phyloP scores from a whole-genome alignment of 1,140 invertebrate genomes.

The Heliconius melpomene region DNA sequence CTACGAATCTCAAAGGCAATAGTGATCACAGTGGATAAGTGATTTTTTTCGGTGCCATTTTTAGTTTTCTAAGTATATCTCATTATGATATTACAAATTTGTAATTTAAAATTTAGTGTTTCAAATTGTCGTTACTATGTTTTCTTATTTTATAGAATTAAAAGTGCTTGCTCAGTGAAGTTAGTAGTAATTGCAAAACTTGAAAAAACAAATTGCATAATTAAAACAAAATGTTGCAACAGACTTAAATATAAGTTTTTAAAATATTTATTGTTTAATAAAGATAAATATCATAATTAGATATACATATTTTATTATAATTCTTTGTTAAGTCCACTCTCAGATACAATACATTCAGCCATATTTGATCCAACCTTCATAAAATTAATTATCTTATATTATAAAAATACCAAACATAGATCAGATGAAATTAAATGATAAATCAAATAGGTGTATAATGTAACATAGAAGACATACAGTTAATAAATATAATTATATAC shows the following conservation, averaged over 20 bases:
- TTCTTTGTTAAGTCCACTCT: not conserved
- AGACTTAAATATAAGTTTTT: no score
- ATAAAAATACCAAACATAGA: not conserved
- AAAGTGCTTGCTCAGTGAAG: no score
- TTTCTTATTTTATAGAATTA: no score
- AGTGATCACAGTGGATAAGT: slow-evolving; percentile 64
- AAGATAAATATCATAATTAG: not conserved
- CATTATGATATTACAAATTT: slow-evolving; percentile 26
- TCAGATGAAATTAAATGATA: not conserved
- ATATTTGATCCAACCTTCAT: slow-evolving; percentile 10
- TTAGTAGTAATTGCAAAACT: no score
- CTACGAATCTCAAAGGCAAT: slow-evolving; percentile 77
- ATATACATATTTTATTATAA: not conserved
- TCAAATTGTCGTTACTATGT: no score
- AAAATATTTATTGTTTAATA: no score
- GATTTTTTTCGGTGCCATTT: slow-evolving; percentile 32
- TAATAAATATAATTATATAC: not conserved
- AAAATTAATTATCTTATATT: not conserved
- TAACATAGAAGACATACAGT: not conserved
- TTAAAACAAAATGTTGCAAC: no score
- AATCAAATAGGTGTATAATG: not conserved
- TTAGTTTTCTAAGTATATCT: slow-evolving; percentile 21
- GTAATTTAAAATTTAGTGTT: not conserved
- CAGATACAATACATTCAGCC: slow-evolving; percentile 2
- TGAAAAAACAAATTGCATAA: not conserved